A percentile compares a stretch with the other conserved stretches of the same genome.
Conservation (phyloP, 2,797 vertebrate genomes). For the Tympanoctomys barrerae region DNA sequence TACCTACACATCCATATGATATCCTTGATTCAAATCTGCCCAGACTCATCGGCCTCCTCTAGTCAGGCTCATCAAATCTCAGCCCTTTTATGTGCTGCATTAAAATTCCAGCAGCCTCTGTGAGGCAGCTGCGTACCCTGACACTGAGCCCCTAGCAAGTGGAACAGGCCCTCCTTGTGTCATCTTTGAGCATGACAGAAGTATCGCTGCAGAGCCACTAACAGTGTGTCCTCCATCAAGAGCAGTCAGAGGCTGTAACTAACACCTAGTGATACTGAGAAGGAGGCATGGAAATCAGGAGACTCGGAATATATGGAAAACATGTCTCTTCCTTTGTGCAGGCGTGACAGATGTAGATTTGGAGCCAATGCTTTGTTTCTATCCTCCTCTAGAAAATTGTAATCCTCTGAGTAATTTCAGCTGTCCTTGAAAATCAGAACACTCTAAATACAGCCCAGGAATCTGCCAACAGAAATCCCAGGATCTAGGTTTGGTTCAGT, state of each 20-base stretch:
- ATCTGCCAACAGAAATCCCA: background rate
- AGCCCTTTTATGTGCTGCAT: background rate
- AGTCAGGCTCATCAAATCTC: background rate
- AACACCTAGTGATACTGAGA: conserved; percentile 18
- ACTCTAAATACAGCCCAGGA: background rate
- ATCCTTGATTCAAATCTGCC: conserved; percentile 28
- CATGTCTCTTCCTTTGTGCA: background rate
- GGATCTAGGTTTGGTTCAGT: background rate
- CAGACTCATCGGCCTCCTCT: conserved; percentile 7
- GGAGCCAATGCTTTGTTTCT: background rate
- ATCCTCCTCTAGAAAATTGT: conserved; percentile 33
- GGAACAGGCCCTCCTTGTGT: background rate
- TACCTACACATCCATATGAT: background rate
- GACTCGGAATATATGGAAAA: background rate
- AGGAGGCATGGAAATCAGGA: background rate
- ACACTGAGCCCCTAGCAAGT: conserved; percentile 10
- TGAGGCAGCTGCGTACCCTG: conserved; percentile 45
- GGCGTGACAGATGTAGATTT: background rate
- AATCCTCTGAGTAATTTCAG: conserved; percentile 23
- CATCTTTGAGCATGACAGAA: background rate
- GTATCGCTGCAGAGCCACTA: conserved; percentile 31
- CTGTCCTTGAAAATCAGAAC: conserved; percentile 21
- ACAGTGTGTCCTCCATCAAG: background rate
- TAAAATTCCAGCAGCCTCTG: conserved; percentile 26
- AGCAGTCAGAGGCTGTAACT: conserved; percentile 42